These are phyloP conservation scores for Chunga burmeisteri DNA, from an alignment of 2,113 vertebrate species.

Conservation along the genomic window DNA sequence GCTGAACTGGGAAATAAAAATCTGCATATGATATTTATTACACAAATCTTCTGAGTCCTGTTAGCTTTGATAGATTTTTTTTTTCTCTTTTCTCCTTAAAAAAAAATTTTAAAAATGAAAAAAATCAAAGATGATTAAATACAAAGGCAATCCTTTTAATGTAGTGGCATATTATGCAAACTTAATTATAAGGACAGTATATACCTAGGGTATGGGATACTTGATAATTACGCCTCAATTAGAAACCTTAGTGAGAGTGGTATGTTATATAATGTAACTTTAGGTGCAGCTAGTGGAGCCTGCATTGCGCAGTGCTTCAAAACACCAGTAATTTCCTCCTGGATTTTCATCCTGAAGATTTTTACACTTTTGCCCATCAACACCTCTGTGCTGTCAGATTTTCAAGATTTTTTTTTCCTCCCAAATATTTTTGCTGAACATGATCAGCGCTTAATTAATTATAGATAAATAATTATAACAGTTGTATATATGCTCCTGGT, in stretches of 20 bases:
- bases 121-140: slow-evolving; percentile 63
- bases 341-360: not conserved
- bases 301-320: not conserved
- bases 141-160: slow-evolving; percentile 70
- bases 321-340: not conserved
- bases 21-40: slow-evolving; percentile 77
- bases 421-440: not conserved
- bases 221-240: not conserved
- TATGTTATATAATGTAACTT: not conserved
- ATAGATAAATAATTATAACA: slow-evolving; percentile 7
- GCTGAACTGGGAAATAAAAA: slow-evolving; percentile 70
- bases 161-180: slow-evolving; percentile 32
- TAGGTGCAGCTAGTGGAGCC: not conserved
- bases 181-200: slow-evolving; percentile 65
- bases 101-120: slow-evolving; percentile 24
- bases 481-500: not conserved
- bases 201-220: not conserved
- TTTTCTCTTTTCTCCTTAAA: not conserved
- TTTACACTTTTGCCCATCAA: not conserved
- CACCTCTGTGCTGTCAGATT: not conserved
- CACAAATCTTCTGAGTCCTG: slow-evolving; percentile 75
- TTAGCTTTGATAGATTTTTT: slow-evolving; percentile 76
- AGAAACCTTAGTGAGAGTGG: not conserved
- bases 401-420: not conserved
- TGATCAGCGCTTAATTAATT: not conserved